Percentiles rank a stretch among this genome's conserved stretches.
phyloP scores from a whole-genome alignment of 2,797 vertebrate species.

The Anniella stebbinsi region DNA sequence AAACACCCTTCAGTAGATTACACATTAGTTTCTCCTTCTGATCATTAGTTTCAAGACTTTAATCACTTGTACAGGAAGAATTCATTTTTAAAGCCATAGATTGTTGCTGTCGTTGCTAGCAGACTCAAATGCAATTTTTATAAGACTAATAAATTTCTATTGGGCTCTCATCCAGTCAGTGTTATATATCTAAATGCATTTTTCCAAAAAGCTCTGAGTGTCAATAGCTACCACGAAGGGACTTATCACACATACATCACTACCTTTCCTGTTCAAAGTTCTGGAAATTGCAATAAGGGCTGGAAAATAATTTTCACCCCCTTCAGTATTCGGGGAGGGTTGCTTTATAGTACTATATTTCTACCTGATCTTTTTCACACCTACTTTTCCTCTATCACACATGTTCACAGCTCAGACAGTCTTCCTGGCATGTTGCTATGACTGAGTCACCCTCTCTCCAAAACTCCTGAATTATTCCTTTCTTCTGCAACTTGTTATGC shows the following conservation, averaged over 20 bases:
- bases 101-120: neutral
- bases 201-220: neutral
- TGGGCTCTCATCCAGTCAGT: constrained; percentile 22
- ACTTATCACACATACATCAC: neutral
- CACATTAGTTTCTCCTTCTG: neutral
- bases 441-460: neutral
- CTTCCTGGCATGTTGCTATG: neutral
- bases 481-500: neutral
- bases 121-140: neutral
- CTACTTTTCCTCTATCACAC: constrained; percentile 14
- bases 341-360: constrained; percentile 5
- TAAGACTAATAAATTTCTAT: neutral
- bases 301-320: neutral
- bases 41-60: constrained; percentile 16
- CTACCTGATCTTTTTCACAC: neutral
- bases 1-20: constrained; percentile 1
- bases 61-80: constrained; percentile 20
- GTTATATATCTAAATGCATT: constrained; percentile 7
- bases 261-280: neutral
- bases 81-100: neutral
- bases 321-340: neutral
- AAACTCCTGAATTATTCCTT: constrained; percentile 1
- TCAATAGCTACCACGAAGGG: neutral
- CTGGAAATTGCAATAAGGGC: neutral
- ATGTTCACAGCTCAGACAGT: neutral